phyloP scores from a whole-genome alignment of 2,888 invertebrate species.

The Agriopis leucophaearia region DNA sequence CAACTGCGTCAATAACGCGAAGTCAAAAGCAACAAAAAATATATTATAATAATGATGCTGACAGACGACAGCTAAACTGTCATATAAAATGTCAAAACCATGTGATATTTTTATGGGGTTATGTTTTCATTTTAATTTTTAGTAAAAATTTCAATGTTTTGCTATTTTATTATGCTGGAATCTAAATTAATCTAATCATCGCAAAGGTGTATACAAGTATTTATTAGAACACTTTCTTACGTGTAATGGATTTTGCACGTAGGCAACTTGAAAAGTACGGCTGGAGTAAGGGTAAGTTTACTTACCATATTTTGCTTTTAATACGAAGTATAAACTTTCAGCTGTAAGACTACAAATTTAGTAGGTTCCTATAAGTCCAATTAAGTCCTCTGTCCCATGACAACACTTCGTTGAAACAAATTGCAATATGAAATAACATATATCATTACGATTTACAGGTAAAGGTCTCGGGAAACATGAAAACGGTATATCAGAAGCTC shows the following conservation, averaged over 20 bases:
- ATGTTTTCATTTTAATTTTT: not conserved
- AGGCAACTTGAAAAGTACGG: slow-evolving; percentile 91
- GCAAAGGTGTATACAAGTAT: no score
- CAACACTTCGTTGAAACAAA: no score
- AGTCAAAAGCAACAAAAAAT: no score
- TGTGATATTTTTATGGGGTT: not conserved
- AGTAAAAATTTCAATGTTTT: no score
- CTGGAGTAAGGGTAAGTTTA: slow-evolving; percentile 86
- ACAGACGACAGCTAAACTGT: not conserved
- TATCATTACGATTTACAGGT: slow-evolving; percentile 80
- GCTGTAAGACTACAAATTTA: not conserved
- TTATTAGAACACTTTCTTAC: not conserved
- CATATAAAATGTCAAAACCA: slow-evolving; percentile 7
- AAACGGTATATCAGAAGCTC: slow-evolving; percentile 91
- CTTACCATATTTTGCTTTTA: not conserved
- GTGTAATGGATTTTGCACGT: slow-evolving; percentile 90
- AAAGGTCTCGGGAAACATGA: slow-evolving; percentile 94
- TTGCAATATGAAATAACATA: not conserved
- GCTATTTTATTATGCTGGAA: no score
- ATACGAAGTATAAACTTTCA: not conserved
- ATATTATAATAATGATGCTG: no score
- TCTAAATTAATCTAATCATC: no score
- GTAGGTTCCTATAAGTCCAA: no score
- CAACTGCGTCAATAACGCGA: no score
- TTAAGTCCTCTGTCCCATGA: no score